phyloP scores from a whole-genome alignment of 2,113 vertebrate species.

The Sinocyclocheilus anshuiensis region DNA sequence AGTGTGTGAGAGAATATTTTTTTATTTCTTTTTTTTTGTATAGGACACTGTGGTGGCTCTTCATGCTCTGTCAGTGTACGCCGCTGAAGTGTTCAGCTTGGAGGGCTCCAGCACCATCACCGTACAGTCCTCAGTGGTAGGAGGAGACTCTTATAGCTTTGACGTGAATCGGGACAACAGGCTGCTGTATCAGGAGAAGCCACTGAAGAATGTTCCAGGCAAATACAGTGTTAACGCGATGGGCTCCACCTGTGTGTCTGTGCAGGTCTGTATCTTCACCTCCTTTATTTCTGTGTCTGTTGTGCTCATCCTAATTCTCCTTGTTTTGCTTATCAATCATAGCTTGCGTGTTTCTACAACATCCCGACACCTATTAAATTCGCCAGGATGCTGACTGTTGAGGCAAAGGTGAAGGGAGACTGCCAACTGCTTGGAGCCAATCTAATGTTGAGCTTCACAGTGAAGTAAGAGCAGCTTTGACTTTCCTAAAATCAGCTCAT shows the following conservation, averaged over 20 bases:
- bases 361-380: conserved; percentile 60
- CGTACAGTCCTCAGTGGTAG: conserved; percentile 52
- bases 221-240: conserved; percentile 64
- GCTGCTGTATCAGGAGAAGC: conserved; percentile 80
- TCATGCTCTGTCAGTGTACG: conserved; percentile 68
- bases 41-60: conserved; percentile 75
- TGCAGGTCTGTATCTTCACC: conserved; percentile 71
- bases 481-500: too few species aligned
- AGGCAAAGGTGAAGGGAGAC: conserved; percentile 3
- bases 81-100: conserved; percentile 61
- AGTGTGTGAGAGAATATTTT: too few species aligned
- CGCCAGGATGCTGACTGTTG: conserved; percentile 39
- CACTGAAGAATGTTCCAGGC: conserved; percentile 68
- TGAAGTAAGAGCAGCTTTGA: neutral
- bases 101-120: conserved; percentile 61
- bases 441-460: neutral
- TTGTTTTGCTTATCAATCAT: neutral
- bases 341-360: conserved; percentile 67
- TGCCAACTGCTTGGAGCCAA: conserved; percentile 17
- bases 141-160: conserved; percentile 64
- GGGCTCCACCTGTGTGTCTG: conserved; percentile 71
- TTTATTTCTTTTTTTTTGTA: too few species aligned
- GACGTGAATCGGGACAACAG: conserved; percentile 75
- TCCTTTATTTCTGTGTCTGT: neutral
- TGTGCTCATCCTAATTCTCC: neutral